Conservation (phyloP, 2,888 invertebrate species). For the Lamellibrachia satsuma region DNA sequence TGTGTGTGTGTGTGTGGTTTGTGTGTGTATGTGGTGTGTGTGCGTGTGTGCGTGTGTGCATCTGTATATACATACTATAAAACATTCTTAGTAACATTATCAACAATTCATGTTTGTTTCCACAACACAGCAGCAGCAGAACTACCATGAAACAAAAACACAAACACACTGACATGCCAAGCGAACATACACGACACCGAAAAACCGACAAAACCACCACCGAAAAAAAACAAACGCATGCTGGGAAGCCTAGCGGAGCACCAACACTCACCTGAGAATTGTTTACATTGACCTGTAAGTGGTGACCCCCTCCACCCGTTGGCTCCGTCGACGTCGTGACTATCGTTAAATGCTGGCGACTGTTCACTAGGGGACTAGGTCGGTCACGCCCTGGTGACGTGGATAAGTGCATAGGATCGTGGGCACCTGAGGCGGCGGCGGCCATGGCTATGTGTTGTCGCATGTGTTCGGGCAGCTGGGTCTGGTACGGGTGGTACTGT, state of each 20-base stretch:
- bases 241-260: background rate
- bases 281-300: slow-evolving; percentile 13
- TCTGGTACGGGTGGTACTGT: background rate
- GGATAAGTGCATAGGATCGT: background rate
- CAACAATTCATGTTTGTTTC: background rate
- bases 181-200: background rate
- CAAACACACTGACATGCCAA: background rate
- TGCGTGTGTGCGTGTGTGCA: background rate
- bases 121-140: background rate
- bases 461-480: background rate
- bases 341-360: background rate
- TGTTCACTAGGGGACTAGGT: background rate
- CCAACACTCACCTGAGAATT: slow-evolving; percentile 10
- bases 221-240: background rate
- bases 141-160: background rate
- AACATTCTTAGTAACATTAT: background rate
- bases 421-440: background rate
- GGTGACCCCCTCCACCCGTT: background rate
- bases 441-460: slow-evolving; percentile 7
- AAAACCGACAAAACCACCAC: background rate
- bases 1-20: background rate
- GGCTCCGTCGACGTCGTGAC: background rate
- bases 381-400: background rate
- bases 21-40: background rate
- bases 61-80: background rate